Evolutionary conservation across 2,113 vertebrate genomes (phyloP), one percentile per base, ranked within the genome.

Genomic region (Melanotaenia duboulayi): DNA sequence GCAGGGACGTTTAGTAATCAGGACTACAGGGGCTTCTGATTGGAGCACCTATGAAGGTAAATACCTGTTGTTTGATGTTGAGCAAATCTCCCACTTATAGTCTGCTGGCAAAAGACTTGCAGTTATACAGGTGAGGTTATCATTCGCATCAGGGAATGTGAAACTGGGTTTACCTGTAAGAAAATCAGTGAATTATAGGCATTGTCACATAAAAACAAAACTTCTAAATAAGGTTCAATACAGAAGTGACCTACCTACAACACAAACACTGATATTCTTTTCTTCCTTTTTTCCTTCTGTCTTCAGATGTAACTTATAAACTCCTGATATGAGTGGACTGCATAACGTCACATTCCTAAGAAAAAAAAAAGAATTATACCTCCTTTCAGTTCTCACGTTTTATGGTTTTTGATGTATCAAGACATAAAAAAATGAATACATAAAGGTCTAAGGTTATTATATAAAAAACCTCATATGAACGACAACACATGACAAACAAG

Each of bases 301-400:
- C 88, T 95, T 92, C 17, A 96, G 87, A 49, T 94, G 92, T 74
- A 99, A 94, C 39, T 93, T 71, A 40, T 98, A 97, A 48, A 93
- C 85, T 35, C 97, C 97, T 22, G 96, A 89, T 75, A 90, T 81
- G n/a, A 92, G 90, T 28, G 86, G 90, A 46, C 90, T 59, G 84
- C 96, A 96, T 60, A 95, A 89, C 59, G 82, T 87, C 58, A 93
- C 94, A 73, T 91, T 82, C 59, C 97, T 99, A 85, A 77, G 50
- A 76, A 51, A 64, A 87, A 64, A 87, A 14, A 92, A 85, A 4
- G 32, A 35, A 35, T 5, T 9, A 35, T 7, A 35, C 32, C 8
- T 35, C 4, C 32, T 5, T 35, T 35, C 32, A 35, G 32, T 35
- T 35, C 32, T 35, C 4, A 35, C 7, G 32, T 35, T 35, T 35